phyloP scores from a whole-genome alignment of 2,113 vertebrate genomes.

The Oryzias melastigma region DNA sequence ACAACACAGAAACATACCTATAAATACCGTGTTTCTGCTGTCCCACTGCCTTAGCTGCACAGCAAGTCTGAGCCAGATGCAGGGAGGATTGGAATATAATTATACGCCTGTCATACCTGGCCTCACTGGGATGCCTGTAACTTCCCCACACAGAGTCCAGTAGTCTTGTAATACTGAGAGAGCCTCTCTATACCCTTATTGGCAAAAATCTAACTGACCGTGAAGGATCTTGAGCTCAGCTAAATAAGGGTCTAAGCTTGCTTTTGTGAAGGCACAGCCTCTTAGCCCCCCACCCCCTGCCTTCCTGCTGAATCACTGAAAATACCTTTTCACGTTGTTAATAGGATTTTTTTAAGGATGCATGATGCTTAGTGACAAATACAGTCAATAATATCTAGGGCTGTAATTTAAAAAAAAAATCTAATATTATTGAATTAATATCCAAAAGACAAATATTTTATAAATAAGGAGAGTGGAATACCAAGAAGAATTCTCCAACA shows the following conservation, averaged over 20 bases:
- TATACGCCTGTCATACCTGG: conserved; percentile 44
- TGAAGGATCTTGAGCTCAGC: conserved; percentile 10
- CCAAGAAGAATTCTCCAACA: no score
- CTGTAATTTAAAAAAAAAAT: no score
- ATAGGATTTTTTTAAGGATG: no score
- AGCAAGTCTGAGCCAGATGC: conserved; percentile 11
- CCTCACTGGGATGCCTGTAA: conserved; percentile 8
- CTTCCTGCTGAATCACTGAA: not conserved
- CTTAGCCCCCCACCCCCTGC: not conserved
- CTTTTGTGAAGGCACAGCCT: conserved; percentile 2
- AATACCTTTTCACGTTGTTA: not conserved
- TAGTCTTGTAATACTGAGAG: conserved; percentile 20
- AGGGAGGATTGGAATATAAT: conserved; percentile 43
- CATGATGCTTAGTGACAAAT: no score
- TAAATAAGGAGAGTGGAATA: no score
- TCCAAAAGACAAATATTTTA: no score
- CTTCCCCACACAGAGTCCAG: conserved; percentile 32
- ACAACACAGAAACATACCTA: not conserved
- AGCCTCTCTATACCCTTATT: conserved; percentile 1
- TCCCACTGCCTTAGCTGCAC: conserved; percentile 17
- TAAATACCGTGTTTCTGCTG: conserved; percentile 8
- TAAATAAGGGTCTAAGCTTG: conserved; percentile 13
- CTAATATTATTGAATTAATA: no score
- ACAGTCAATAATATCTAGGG: no score
- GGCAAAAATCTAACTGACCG: conserved; percentile 15